Conservation (phyloP, 2,113 vertebrate genomes). For the Brachyistius frenatus region DNA sequence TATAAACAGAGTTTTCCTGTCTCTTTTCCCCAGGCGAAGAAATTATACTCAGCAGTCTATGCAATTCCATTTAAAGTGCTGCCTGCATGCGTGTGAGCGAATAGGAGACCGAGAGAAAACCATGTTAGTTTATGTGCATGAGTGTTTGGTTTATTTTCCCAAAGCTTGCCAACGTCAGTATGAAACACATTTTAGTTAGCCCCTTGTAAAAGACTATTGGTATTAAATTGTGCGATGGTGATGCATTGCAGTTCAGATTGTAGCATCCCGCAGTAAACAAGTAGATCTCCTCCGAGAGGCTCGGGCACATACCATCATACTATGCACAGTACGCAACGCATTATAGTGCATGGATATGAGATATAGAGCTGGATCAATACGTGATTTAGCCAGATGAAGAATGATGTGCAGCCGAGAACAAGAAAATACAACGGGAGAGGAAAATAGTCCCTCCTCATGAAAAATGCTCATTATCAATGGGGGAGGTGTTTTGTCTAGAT, state of each 20-base stretch:
- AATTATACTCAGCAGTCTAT: constrained; percentile 46
- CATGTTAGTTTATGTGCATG: constrained; percentile 41
- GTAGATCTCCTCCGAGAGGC: constrained; percentile 48
- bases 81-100: constrained; percentile 17
- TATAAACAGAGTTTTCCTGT: constrained; percentile 41
- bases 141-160: constrained; percentile 70
- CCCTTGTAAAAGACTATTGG: constrained; percentile 63
- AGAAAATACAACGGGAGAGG: constrained; percentile 67
- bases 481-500: constrained; percentile 83
- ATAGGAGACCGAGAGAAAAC: constrained; percentile 37
- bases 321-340: constrained; percentile 59
- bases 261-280: constrained; percentile 50
- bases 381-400: constrained; percentile 77
- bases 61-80: constrained; percentile 51
- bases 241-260: constrained; percentile 53
- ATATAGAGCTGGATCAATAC: constrained; percentile 74
- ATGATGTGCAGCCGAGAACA: constrained; percentile 67
- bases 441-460: constrained; percentile 75
- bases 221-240: constrained; percentile 70
- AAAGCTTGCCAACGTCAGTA: constrained; percentile 53
- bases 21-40: constrained; percentile 50
- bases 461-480: constrained; percentile 85
- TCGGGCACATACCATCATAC: constrained; percentile 37
- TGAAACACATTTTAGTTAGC: constrained; percentile 75
- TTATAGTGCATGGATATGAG: constrained; percentile 75